Evolutionary conservation across 1,140 invertebrate species (phyloP).

Genomic region (Macrosteles quadrilineatus): DNA sequence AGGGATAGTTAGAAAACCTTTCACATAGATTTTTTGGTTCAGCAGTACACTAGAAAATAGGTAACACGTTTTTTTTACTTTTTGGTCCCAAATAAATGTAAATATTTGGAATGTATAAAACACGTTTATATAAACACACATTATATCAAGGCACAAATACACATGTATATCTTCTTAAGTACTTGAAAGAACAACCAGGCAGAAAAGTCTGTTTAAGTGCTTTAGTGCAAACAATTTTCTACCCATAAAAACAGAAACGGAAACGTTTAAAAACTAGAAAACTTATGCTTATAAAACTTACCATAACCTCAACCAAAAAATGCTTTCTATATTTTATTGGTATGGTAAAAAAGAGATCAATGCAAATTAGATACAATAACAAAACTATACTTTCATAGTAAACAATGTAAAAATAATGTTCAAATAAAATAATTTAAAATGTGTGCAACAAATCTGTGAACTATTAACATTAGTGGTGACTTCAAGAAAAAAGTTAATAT

Average conservation of each 20-base stretch:
- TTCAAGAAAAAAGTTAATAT: too few species aligned
- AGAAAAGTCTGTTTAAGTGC: background rate
- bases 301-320: too few species aligned
- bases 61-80: background rate
- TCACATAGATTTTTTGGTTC: background rate
- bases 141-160: background rate
- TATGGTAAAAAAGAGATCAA: too few species aligned
- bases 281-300: too few species aligned
- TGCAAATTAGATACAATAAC: too few species aligned
- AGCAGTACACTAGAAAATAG: slow-evolving; percentile 3
- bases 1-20: background rate
- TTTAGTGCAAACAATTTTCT: background rate
- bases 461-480: too few species aligned
- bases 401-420: too few species aligned
- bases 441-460: too few species aligned
- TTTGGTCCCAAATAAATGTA: slow-evolving; percentile 20
- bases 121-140: background rate
- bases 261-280: too few species aligned
- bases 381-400: too few species aligned
- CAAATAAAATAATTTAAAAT: too few species aligned
- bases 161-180: background rate
- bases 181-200: background rate
- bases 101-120: background rate
- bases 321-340: too few species aligned
- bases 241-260: background rate